Evolutionary conservation across 2,113 vertebrate species (phyloP).

Genomic region (Pteruthius melanotis): DNA sequence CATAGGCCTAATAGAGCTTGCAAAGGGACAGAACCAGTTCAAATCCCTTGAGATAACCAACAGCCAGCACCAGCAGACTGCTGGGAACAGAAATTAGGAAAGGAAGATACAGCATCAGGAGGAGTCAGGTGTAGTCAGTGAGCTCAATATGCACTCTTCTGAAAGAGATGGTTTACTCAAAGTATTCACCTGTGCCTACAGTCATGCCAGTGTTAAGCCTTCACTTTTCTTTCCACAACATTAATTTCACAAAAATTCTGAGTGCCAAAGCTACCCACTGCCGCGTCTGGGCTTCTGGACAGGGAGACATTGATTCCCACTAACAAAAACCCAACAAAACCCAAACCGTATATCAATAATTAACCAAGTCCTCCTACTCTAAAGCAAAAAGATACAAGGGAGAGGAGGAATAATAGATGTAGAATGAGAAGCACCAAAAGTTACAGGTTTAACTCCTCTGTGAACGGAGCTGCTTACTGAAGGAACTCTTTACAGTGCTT

Average conservation of each 20-base stretch:
- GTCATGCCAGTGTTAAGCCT: rapidly evolving
- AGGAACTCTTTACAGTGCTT: not conserved
- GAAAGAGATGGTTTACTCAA: not conserved
- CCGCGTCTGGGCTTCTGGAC: not conserved
- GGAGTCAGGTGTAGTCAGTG: not conserved
- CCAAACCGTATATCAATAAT: not conserved
- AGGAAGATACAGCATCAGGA: not conserved
- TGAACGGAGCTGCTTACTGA: not conserved
- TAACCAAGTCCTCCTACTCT: not conserved
- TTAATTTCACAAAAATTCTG: rapidly evolving
- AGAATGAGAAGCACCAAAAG: not conserved
- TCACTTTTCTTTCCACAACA: not conserved
- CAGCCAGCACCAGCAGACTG: not conserved
- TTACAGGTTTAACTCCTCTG: not conserved
- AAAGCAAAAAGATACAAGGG: not conserved
- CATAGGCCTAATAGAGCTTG: not conserved
- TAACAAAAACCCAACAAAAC: not conserved
- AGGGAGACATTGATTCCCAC: not conserved
- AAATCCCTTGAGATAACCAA: not conserved
- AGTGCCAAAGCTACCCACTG: not conserved
- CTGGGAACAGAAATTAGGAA: not conserved
- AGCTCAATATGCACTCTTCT: not conserved
- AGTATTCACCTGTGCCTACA: not conserved
- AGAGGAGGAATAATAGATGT: not conserved
- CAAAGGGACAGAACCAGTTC: not conserved